Conservation (phyloP, 2,888 invertebrate genomes). For the Epirrhoe alternata region DNA sequence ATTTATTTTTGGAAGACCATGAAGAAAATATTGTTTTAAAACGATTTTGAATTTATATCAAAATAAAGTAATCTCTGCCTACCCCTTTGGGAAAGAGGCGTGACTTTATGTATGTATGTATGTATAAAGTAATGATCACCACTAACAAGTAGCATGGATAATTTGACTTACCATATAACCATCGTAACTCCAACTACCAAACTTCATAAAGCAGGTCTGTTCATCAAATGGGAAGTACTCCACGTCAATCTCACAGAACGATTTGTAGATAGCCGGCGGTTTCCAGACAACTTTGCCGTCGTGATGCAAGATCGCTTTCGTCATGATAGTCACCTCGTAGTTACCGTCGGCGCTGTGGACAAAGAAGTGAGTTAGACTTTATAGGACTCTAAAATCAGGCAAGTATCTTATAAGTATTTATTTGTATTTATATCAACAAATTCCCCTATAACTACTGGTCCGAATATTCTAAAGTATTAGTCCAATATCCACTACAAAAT, state of each 20-base stretch:
- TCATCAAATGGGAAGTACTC: slow-evolving; percentile 98
- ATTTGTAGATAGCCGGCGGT: slow-evolving; percentile 99
- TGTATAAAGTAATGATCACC: no score
- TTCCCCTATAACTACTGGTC: no score
- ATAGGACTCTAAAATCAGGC: no score
- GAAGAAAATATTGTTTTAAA: background rate
- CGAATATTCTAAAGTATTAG: no score
- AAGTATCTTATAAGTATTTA: no score
- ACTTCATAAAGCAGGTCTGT: slow-evolving; percentile 98
- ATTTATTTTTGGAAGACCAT: background rate
- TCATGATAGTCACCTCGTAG: slow-evolving; percentile 99
- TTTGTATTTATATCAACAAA: no score
- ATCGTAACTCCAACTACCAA: slow-evolving; percentile 97
- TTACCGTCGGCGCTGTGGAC: slow-evolving; percentile 96
- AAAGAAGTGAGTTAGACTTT: no score
- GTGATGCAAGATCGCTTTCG: slow-evolving; percentile 97
- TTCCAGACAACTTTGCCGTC: slow-evolving; percentile 98
- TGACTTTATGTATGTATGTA: no score
- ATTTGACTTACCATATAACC: slow-evolving; percentile 92
- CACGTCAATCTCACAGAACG: slow-evolving; percentile 97
- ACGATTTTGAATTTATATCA: background rate
- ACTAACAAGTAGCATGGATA: background rate
- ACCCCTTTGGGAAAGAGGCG: no score
- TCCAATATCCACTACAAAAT: no score
- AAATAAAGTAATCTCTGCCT: no score